Base-by-base conservation (phyloP, 2,888 invertebrate genomes). In the Metellina segmentata region DNA sequence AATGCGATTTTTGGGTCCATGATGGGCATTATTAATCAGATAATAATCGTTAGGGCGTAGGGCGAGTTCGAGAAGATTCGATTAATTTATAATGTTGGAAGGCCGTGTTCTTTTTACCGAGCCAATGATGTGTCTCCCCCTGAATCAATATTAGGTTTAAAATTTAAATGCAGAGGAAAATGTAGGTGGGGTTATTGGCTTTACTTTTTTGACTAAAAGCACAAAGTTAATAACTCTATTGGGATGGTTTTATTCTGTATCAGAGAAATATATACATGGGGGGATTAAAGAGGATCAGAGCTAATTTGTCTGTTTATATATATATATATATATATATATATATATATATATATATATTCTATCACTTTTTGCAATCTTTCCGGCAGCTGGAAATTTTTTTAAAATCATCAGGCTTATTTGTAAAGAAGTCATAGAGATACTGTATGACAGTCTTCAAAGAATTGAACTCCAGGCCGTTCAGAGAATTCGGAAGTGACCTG, bases 111-210 rank as follows among this genome's bases (percentile, higher is more conserved):
- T 79, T 79, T 20, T 79, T 79, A 34, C 20, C 53, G 51, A 77
- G 49, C 49, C 20, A 61, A 34, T 34, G 34, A 34, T 34, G 34
- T 7, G 49, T n/a, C 51, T 51, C 51, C n/a, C 16, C 49, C 19
- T 77, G 49, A 77, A 49, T 77, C 77, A 20, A 61, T 61, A 79
- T 79, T 61, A 79, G 61, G 79, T 61, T 79, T 61, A 79, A 61
- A 61, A 61, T 61, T 61, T 61, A 61, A 61, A 9, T 61, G 61
- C 9, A 16, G 61, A 7, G 61, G 61, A 61, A n/a, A 34, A 34
- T 61, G 34, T 34, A 34, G 34, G 34, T 4, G 61, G 61, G 61
- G 9, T 7, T 61, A 61, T 61, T 61, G 9, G 61, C 9, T 9
- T 11, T 61, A 16, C 16, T 61, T 61, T 11, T 61, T 61, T 61